These are phyloP conservation scores for Melangyna quadrimaculata DNA, from an alignment of 2,888 invertebrate species.

Conservation along the genomic window DNA sequence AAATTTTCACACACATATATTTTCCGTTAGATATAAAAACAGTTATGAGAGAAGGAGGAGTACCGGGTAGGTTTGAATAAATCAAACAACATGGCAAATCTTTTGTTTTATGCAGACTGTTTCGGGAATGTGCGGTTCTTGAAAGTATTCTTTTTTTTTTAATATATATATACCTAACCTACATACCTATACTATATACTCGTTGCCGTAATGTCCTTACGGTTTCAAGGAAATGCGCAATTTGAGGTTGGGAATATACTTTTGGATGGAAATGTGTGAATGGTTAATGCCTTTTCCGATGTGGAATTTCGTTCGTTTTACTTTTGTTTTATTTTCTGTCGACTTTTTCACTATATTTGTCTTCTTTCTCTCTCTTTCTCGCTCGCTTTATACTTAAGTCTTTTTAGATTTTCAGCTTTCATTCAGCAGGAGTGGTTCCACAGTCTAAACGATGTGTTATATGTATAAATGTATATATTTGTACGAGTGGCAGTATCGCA, in stretches of 20 bases:
- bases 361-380: neutral
- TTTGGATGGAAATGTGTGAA: slow-evolving; percentile 23
- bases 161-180: too few relatives aligned
- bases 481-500: slow-evolving; percentile 18
- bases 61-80: slow-evolving; percentile 22
- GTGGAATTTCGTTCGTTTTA: slow-evolving; percentile 30
- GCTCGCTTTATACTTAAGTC: neutral
- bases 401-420: neutral
- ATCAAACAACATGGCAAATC: slow-evolving; percentile 64
- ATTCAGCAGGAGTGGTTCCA: neutral
- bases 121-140: slow-evolving; percentile 25
- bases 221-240: slow-evolving; percentile 51
- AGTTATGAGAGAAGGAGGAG: neutral
- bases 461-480: too few relatives aligned
- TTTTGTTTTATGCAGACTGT: slow-evolving; percentile 51
- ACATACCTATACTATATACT: neutral
- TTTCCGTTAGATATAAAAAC: slow-evolving; percentile 1
- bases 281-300: slow-evolving; percentile 32
- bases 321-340: neutral
- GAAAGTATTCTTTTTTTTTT: slow-evolving; percentile 27
- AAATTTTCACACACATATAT: slow-evolving; percentile 49
- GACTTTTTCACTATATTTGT: slow-evolving; percentile 2
- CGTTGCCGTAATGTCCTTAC: slow-evolving; percentile 16
- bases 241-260: slow-evolving; percentile 26
- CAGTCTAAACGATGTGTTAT: slow-evolving; percentile 39